phyloP scores from a whole-genome alignment of 2,113 vertebrate genomes.

The Marmota monax region DNA sequence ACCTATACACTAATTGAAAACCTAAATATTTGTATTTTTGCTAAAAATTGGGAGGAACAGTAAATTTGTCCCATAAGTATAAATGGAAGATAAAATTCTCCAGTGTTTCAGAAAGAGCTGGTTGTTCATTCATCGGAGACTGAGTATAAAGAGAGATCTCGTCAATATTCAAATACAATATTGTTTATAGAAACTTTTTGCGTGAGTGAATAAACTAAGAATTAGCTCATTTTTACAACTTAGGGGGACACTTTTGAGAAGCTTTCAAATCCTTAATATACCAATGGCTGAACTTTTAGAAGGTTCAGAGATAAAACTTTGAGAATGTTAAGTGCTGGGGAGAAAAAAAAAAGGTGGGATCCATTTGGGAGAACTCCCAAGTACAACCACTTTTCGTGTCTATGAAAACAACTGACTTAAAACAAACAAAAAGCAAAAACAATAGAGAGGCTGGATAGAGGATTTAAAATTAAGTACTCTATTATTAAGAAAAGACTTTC shows the following conservation, averaged over 20 bases:
- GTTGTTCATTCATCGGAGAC: neutral
- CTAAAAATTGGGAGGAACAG: neutral
- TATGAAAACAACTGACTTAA: slow-evolving; percentile 12
- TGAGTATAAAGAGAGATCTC: neutral
- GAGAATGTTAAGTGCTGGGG: neutral
- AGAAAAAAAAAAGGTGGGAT: neutral
- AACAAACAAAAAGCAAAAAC: neutral
- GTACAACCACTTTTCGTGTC: neutral
- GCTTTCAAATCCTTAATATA: neutral
- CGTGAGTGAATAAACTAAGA: neutral
- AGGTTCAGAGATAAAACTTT: neutral
- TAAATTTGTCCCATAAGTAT: neutral
- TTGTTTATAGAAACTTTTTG: neutral
- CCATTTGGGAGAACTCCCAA: neutral
- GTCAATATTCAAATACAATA: neutral
- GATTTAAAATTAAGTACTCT: neutral
- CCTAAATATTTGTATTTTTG: neutral
- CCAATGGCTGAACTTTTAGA: neutral
- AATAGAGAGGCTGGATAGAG: neutral
- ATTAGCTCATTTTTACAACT: neutral
- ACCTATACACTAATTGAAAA: neutral
- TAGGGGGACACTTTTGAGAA: neutral
- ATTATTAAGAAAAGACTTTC: neutral
- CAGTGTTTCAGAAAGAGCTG: neutral
- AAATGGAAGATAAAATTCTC: neutral